Base-by-base conservation (phyloP, 2,113 vertebrate species). In the Prietella phreatophila region DNA sequence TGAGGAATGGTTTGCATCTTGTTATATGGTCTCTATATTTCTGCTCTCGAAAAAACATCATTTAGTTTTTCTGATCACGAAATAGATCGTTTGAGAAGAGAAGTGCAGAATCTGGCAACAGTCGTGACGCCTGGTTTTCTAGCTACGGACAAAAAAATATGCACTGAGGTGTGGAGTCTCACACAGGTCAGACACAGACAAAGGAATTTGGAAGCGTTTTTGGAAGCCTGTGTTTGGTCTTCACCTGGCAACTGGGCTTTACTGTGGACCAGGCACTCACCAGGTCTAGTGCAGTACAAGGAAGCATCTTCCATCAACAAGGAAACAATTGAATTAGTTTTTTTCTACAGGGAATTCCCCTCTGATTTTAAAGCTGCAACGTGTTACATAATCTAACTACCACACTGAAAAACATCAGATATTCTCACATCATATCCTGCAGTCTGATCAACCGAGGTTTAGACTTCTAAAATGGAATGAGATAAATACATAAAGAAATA, bases 251-350 rank as follows among this genome's bases (percentile, higher is more conserved):
- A 3, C n/a, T 69, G n/a, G 3, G 67, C 30, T 2, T 65, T n/a
- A 19, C 33, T 1, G 0, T 11, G 69, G 36, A 75, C 5, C 15
- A 79, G 47, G 42, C 27, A 9, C 19, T 88, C 15, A 82, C 47
- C 65, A 89, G 55, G 71, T 85, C 20, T 69, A 14, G 19, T 60
- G 55, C 71, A 86, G 39, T 79, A 88, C 86, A 65, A 90, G 84
- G 89, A 90, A 87, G 84, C 22, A 14, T 58, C 81, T 83, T 83
- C 82, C 83, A 69, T 78, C 79, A 88, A 91, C 55, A 58, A 87
- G 90, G 88, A 89, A 91, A 87, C 58, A 30, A 22, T 50, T n/a
- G 42, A 15, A 50, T 50, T 4, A 47, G 5, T 53, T 55, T 47
- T 53, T 33, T 5, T 2, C 61, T 58, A 14, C 7, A 63, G 85